Base-by-base conservation (phyloP, 2,113 vertebrate genomes). In the Circaetus gallicus region DNA sequence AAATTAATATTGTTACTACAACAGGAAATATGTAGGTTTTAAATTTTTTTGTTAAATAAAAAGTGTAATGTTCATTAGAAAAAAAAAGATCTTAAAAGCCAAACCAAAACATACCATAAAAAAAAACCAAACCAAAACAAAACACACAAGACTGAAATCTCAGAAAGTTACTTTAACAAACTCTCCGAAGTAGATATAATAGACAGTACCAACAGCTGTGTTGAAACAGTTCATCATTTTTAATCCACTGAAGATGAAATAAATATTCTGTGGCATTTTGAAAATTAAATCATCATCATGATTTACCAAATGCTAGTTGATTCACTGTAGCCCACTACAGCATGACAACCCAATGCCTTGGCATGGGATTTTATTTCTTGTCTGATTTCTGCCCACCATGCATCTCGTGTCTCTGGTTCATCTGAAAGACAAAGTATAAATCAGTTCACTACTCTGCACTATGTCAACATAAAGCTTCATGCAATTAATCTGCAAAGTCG, bases 301-400 rank as follows among this genome's bases (percentile, higher is more conserved):
- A 98, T 98, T 98, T 98, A 99, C 99, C 99, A 99, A 98, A 99
- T 99, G 98, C 99, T 99, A 53, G 99, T 99, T 96, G 98, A 99
- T 98, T 99, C 99, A 88, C 99, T 99, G 98, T 99, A 99, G 90
- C 99, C 99, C 90, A 99, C 98, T 80, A 99, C 99, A 85, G 99
- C 99, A 86, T 99, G 99, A 97, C 99, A 99, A 95, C 99, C 99
- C 85, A 99, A 98, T 85, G 99, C 99, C 98, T 99, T 99, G 97
- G 99, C 99, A 96, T 99, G 99, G 92, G 99, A 99, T 98, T 99
- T 99, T 97, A 99, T 99, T 98, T 99, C 99, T 98, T 99, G 99
- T 97, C 99, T 98, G 94, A 99, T 99, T 98, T 99, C 99, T 94
- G 99, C 99, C 99, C 99, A 99, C 99, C 99, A 99, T 10, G 99